These are phyloP conservation scores for Etheostoma perlongum DNA, from an alignment of 2,797 vertebrate species.

Conservation along the genomic window DNA sequence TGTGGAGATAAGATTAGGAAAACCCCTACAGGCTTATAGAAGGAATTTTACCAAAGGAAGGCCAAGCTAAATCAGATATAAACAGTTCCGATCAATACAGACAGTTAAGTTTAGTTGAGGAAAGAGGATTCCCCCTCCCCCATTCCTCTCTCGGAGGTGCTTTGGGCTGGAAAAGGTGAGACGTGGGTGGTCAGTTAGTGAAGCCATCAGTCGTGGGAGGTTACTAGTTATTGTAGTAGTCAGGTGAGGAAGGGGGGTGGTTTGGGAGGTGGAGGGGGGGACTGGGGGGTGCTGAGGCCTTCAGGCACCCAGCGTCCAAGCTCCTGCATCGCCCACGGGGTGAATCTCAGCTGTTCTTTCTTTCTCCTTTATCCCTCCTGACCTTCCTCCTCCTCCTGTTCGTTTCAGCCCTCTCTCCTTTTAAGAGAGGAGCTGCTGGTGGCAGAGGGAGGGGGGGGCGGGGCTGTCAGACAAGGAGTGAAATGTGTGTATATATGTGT, in stretches of 20 bases:
- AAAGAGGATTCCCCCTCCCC: neutral
- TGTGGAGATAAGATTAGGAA: too few species aligned
- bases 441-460: neutral
- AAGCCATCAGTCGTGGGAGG: conserved; percentile 66
- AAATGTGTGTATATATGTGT: conserved; percentile 64
- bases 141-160: neutral
- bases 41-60: neutral
- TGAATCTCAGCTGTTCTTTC: conserved; percentile 70
- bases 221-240: conserved; percentile 64
- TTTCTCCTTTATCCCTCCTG: conserved; percentile 52
- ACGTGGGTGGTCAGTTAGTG: conserved; percentile 72
- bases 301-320: conserved; percentile 33
- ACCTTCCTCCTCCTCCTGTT: conserved; percentile 59
- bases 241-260: conserved; percentile 16
- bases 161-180: neutral
- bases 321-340: conserved; percentile 45
- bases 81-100: too few species aligned
- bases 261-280: too few species aligned
- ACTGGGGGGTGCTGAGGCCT: neutral
- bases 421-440: conserved; percentile 42
- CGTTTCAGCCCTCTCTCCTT: conserved; percentile 66
- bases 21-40: too few species aligned
- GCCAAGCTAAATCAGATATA: too few species aligned
- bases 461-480: conserved; percentile 66
- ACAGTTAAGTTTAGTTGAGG: neutral